Evolutionary conservation across 2,113 vertebrate species (phyloP).

Genomic region (Thymallus thymallus): DNA sequence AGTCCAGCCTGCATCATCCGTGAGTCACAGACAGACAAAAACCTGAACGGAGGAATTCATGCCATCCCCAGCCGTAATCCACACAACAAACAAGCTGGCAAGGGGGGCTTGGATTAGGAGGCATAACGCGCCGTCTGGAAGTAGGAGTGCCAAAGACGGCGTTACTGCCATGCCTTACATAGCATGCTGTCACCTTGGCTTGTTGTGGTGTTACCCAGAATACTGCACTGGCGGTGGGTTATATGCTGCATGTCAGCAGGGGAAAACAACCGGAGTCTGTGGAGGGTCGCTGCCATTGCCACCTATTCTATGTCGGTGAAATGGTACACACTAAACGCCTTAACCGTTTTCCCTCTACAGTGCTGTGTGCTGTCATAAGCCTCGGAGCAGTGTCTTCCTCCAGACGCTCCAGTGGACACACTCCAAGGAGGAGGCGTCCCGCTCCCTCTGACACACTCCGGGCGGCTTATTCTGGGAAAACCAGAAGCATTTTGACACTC

Average conservation of each 20-base stretch:
- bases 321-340: too few relatives aligned
- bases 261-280: too few relatives aligned
- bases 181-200: slow-evolving; percentile 8
- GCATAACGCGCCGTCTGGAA: neutral
- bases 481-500: slow-evolving; percentile 30
- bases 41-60: neutral
- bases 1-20: slow-evolving; percentile 2
- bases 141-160: neutral
- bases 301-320: too few relatives aligned
- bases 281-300: too few relatives aligned
- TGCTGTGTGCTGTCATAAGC: too few relatives aligned
- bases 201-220: neutral
- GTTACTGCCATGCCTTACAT: neutral
- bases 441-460: neutral
- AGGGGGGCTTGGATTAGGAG: neutral
- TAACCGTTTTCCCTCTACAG: too few relatives aligned
- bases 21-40: neutral
- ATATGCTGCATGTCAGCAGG: too few relatives aligned
- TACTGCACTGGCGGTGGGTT: too few relatives aligned
- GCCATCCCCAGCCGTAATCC: neutral
- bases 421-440: neutral
- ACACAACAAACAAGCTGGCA: neutral
- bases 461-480: neutral
- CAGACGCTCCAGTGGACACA: too few relatives aligned
- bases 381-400: too few relatives aligned